Base-by-base conservation (phyloP, 2,888 invertebrate genomes). In the Penaeus monodon region DNA sequence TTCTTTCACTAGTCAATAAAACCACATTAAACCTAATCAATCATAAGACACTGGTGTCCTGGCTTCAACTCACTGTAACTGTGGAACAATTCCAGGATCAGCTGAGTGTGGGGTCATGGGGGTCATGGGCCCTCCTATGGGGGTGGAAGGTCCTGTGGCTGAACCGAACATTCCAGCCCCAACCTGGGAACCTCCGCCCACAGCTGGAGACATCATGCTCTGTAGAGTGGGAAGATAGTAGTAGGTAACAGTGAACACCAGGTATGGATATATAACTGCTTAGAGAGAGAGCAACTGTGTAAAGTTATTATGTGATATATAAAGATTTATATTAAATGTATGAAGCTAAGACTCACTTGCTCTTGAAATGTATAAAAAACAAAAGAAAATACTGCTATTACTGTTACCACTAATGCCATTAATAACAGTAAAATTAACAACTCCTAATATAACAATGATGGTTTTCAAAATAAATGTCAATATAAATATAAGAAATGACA, bases 81-180 rank as follows among this genome's bases (percentile, higher is more conserved):
- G 97, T 44, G 99, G 99, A 88, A 97, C 94, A 91, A 98, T 98
- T 82, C 97, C 97, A 84, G 98, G 97, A 93, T 98, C 98, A 20
- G 97, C 96, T 0, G 98, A 98, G 88, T 94, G 93, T 66, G 98
- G 98, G 17, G 98, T 98, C 95, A 97, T 96, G 1, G 97, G 97
- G 1, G 96, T 96, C 94, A 95, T 95, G 1, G 97, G 97, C 10
- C 94, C 94, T 79, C 95, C 95, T n/a, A 96, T 95, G 1, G 97
- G 97, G 2, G 94, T 94, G 27, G 91, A 91, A 38, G 91, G 87
- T 38, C 89, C 82, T 79, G 88, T 81, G 27, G 84, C 86, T 17
- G 88, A 82, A n/a, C 91, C 91, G 81, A 91, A 91, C 91, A 95
- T 94, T 3, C 94, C 91, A 66, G 90, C 84, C 20, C 84, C 90